phyloP scores from a whole-genome alignment of 2,797 vertebrate species.

The Neosilurus hyrtlii region DNA sequence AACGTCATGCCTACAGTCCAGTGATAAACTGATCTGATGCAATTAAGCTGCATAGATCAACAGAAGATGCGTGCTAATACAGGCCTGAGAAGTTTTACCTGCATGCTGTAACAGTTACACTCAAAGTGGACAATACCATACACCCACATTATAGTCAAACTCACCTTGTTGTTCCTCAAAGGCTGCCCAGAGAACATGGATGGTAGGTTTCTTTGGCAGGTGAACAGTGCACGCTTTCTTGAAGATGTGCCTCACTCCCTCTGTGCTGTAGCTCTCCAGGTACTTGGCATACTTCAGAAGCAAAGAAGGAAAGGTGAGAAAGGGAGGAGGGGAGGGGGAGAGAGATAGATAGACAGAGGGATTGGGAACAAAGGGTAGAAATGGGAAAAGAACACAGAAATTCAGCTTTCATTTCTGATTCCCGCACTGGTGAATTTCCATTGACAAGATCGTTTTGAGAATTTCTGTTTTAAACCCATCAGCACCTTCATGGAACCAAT shows the following conservation, averaged over 20 bases:
- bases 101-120: not conserved
- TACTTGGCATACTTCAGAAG: constrained; percentile 98
- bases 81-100: not conserved
- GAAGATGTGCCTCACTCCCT: constrained; percentile 93
- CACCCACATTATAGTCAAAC: not conserved
- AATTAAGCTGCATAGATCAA: not conserved
- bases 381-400: constrained; percentile 57
- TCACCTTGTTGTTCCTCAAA: constrained; percentile 98
- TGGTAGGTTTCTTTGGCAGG: constrained; percentile 88
- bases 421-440: constrained; percentile 80
- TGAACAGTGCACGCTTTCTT: constrained; percentile 94
- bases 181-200: constrained; percentile 94
- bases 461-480: constrained; percentile 99
- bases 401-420: constrained; percentile 69
- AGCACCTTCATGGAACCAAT: constrained; percentile 99
- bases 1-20: not conserved
- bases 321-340: not conserved
- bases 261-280: constrained; percentile 95
- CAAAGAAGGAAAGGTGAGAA: constrained; percentile 60
- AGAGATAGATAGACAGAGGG: constrained; percentile 68
- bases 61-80: not conserved
- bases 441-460: constrained; percentile 96
- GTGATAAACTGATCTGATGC: not conserved
- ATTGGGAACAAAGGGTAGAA: constrained; percentile 63
- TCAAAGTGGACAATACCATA: not conserved